These are phyloP conservation scores for Erannis defoliaria DNA, from an alignment of 2,888 invertebrate species.

Conservation along the genomic window DNA sequence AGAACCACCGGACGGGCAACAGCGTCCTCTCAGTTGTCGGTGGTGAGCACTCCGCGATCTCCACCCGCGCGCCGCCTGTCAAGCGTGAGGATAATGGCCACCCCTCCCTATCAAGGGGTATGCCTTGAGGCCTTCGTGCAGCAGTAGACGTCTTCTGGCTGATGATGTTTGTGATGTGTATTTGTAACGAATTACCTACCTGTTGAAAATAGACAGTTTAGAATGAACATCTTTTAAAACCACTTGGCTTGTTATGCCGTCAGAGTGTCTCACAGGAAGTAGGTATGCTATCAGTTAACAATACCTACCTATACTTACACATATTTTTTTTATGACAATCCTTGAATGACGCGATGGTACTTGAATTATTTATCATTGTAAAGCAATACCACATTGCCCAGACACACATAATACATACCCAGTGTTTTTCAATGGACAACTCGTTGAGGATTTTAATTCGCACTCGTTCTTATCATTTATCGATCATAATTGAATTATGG, in stretches of 20 bases:
- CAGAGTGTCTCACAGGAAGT: slow-evolving; percentile 13
- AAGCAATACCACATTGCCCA: slow-evolving; percentile 4
- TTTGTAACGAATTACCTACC: no score
- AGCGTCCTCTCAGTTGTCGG: no score
- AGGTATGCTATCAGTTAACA: background rate
- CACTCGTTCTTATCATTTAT: slow-evolving; percentile 18
- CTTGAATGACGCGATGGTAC: slow-evolving; percentile 32
- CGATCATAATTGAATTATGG: slow-evolving; percentile 33
- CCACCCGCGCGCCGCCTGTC: no score
- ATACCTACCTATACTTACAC: background rate
- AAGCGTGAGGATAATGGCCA: no score
- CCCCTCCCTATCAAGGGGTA: no score
- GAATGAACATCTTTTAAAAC: background rate
- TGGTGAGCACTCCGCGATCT: no score
- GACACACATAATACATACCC: background rate
- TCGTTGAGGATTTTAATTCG: slow-evolving; percentile 8
- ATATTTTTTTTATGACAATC: slow-evolving; percentile 13
- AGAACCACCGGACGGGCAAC: no score
- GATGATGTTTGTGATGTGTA: no score
- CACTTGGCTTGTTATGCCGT: background rate
- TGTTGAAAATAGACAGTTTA: no score
- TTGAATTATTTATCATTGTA: slow-evolving; percentile 33
- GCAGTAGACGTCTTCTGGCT: no score
- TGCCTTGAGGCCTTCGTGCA: no score
- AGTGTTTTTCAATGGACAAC: slow-evolving; percentile 16